These are phyloP conservation scores for Catalaphyllia jardinei DNA, from an alignment of 64 coral and sea anemone species.

Conservation along the genomic window DNA sequence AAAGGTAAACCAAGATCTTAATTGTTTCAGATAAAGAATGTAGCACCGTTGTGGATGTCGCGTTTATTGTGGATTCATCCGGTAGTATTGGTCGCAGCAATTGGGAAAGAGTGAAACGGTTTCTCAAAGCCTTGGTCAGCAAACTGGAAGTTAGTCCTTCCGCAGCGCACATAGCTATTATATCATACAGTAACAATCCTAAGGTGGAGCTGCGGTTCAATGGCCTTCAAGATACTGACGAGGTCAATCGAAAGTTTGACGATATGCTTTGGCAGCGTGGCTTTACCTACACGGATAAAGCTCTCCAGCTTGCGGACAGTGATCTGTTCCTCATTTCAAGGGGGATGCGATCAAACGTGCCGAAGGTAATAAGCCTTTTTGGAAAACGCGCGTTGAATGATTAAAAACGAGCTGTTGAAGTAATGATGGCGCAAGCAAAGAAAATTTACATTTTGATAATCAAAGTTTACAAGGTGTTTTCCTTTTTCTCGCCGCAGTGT, in stretches of 20 bases:
- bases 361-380: constrained; percentile 16
- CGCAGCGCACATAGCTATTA: constrained; percentile 30
- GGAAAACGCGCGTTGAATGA: too few relatives aligned
- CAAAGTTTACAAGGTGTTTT: too few relatives aligned
- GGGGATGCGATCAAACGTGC: constrained; percentile 43
- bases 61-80: constrained; percentile 62
- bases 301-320: constrained; percentile 50
- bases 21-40: constrained; percentile 26
- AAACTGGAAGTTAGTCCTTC: constrained; percentile 43
- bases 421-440: too few relatives aligned
- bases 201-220: constrained; percentile 43
- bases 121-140: constrained; percentile 31
- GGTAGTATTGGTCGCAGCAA: constrained; percentile 63
- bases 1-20: neutral
- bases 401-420: too few relatives aligned
- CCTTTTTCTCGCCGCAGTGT: too few relatives aligned
- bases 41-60: constrained; percentile 9
- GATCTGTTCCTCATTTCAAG: constrained; percentile 39
- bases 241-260: constrained; percentile 50
- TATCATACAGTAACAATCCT: constrained; percentile 54
- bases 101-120: constrained; percentile 48
- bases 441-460: too few relatives aligned
- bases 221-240: neutral
- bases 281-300: constrained; percentile 59
- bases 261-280: constrained; percentile 34